These are phyloP conservation scores for Arrhamphus sclerolepis DNA, from an alignment of 2,797 vertebrate species.

Conservation along the genomic window DNA sequence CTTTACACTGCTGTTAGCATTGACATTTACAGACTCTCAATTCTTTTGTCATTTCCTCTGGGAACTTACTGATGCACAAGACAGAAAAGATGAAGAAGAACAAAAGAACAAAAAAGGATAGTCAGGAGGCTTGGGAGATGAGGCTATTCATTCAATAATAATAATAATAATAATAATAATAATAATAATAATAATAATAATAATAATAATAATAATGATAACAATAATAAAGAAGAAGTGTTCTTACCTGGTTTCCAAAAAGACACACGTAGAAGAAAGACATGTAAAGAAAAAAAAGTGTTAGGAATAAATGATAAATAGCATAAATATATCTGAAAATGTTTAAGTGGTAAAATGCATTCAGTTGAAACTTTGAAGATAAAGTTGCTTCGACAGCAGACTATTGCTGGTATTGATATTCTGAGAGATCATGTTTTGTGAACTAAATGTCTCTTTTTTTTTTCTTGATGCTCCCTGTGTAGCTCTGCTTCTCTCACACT, in stretches of 20 bases:
- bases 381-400: constrained; percentile 37
- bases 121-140: neutral
- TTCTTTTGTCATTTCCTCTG: constrained; percentile 31
- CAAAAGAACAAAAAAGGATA: neutral
- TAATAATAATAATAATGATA: no score
- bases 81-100: neutral
- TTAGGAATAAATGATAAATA: constrained; percentile 33
- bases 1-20: constrained; percentile 67
- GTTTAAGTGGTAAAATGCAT: constrained; percentile 5
- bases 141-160: neutral
- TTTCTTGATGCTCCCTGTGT: constrained; percentile 15
- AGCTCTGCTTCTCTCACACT: constrained; percentile 1
- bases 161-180: no score
- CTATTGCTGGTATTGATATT: constrained; percentile 30
- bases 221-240: constrained; percentile 13
- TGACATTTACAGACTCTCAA: constrained; percentile 53
- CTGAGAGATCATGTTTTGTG: constrained; percentile 39
- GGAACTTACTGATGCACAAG: constrained; percentile 16
- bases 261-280: neutral
- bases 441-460: constrained; percentile 19
- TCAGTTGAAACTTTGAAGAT: constrained; percentile 5
- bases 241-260: constrained; percentile 71
- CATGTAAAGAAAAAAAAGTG: constrained; percentile 54
- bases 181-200: no score
- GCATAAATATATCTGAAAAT: constrained; percentile 1